These are phyloP conservation scores for Rhagoletis pomonella DNA, from an alignment of 1,140 invertebrate genomes.

Conservation along the genomic window DNA sequence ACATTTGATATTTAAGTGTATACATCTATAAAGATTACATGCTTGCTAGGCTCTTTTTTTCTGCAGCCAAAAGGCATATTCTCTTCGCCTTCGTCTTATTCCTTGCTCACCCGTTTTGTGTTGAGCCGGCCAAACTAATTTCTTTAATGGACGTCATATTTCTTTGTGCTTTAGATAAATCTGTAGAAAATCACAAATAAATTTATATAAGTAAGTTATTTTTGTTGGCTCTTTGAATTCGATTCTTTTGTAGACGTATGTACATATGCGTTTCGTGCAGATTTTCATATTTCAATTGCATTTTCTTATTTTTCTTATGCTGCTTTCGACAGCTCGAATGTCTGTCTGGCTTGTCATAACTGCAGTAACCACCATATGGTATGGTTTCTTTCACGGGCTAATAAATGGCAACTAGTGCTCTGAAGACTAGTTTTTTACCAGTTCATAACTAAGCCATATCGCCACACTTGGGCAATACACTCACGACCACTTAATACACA, in stretches of 20 bases:
- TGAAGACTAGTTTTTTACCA: no score
- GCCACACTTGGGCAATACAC: no score
- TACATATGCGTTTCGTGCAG: neutral
- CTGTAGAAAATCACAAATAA: neutral
- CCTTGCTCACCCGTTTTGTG: neutral
- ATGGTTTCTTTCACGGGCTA: no score
- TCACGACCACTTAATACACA: no score
- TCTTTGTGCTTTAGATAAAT: constrained; percentile 52
- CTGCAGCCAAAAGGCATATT: neutral
- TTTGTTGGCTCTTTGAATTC: constrained; percentile 17
- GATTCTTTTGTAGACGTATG: neutral
- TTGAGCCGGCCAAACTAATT: constrained; percentile 40
- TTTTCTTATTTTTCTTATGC: neutral
- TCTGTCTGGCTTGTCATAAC: constrained; percentile 30
- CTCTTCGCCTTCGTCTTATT: neutral
- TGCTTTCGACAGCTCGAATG: neutral
- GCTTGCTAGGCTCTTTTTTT: neutral
- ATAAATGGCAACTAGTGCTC: no score
- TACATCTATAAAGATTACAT: neutral
- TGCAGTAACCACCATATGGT: neutral
- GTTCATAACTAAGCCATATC: no score
- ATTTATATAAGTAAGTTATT: neutral
- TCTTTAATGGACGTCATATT: constrained; percentile 51
- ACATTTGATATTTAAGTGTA: no score
- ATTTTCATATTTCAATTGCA: constrained; percentile 2